These are phyloP conservation scores for Notoglanidium macrostoma DNA, from an alignment of 2,797 vertebrate genomes.

Conservation along the genomic window DNA sequence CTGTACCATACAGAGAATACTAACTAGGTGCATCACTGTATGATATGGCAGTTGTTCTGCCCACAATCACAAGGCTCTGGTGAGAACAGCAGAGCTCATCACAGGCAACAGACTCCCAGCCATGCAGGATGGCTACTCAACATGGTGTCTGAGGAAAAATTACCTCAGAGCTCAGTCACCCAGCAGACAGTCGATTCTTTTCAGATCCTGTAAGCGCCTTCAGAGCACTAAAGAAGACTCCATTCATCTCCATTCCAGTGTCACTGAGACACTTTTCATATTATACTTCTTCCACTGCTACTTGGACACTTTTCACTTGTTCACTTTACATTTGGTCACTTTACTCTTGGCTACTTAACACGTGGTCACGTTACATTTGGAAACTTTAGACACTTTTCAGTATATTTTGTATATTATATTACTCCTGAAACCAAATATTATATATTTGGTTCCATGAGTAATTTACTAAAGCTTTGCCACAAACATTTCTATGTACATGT, in stretches of 20 bases:
- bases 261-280: neutral
- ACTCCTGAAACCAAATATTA: neutral
- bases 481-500: neutral
- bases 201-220: neutral
- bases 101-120: neutral
- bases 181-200: neutral
- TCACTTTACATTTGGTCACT: neutral
- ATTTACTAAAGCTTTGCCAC: neutral
- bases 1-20: neutral
- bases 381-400: neutral
- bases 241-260: neutral
- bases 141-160: conserved; percentile 8
- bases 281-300: neutral
- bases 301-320: neutral
- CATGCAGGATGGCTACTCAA: neutral
- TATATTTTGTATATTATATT: too few relatives aligned
- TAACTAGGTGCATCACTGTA: neutral
- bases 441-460: too few relatives aligned
- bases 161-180: neutral
- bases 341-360: neutral
- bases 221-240: neutral
- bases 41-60: neutral
- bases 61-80: neutral
- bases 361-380: neutral
- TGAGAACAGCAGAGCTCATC: neutral